Conservation (phyloP, 1,140 invertebrate genomes). For the Lepidurus packardi region DNA sequence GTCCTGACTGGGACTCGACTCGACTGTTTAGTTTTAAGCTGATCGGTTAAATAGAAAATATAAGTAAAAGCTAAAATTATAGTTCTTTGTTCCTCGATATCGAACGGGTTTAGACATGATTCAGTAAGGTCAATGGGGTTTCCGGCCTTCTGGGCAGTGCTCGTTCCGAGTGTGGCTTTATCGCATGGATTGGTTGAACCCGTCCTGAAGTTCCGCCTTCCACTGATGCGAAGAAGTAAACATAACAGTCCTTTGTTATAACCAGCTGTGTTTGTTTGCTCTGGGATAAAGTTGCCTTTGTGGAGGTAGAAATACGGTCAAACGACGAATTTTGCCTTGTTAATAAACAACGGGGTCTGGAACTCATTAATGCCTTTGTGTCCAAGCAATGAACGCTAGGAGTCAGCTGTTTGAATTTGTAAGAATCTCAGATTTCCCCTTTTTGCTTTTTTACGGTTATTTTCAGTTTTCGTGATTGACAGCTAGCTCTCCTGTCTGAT, state of each 20-base stretch:
- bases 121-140: too few relatives aligned
- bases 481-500: constrained; percentile 23
- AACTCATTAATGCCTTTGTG: background rate
- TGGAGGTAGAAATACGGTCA: background rate
- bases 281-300: background rate
- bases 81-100: too few relatives aligned
- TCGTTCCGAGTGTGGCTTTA: too few relatives aligned
- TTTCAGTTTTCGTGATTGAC: background rate
- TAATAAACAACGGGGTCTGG: background rate
- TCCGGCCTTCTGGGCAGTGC: too few relatives aligned
- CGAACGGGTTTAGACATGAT: too few relatives aligned
- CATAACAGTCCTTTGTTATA: constrained; percentile 19
- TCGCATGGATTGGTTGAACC: too few relatives aligned
- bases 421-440: constrained; percentile 38
- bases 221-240: background rate
- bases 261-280: background rate
- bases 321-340: background rate
- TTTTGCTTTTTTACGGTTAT: background rate
- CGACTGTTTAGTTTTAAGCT: too few relatives aligned
- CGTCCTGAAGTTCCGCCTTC: background rate
- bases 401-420: constrained; percentile 77
- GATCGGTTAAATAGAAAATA: too few relatives aligned
- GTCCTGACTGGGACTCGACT: too few relatives aligned
- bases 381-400: constrained; percentile 70
- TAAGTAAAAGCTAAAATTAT: too few relatives aligned